Conservation (phyloP, 92 coral and sea anemone genomes). For the Palythoa grandiflora region DNA sequence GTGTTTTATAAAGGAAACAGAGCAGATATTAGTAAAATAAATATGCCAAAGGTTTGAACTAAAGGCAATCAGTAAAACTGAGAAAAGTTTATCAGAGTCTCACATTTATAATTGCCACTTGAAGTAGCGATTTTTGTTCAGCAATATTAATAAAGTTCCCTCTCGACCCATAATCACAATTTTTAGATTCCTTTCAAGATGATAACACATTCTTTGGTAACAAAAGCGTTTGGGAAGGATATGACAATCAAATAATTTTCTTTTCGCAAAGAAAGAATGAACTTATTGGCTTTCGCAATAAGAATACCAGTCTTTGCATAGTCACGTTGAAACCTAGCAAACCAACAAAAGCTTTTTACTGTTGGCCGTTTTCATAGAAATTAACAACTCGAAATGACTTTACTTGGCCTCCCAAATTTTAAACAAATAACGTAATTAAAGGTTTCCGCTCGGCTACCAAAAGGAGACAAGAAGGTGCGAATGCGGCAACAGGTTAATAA, state of each 20-base stretch:
- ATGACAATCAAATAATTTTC: slow-evolving; percentile 6
- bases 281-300: background rate
- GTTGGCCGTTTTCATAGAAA: background rate
- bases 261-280: background rate
- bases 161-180: background rate
- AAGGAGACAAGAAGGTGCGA: slow-evolving; percentile 7
- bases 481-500: background rate
- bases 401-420: background rate
- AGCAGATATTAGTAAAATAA: slow-evolving; percentile 5
- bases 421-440: slow-evolving; percentile 6
- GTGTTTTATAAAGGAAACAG: background rate
- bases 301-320: too few species aligned
- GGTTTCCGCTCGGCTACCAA: background rate
- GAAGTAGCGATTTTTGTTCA: background rate
- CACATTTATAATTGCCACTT: background rate
- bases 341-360: background rate
- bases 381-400: background rate
- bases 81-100: background rate
- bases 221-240: background rate
- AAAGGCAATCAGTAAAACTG: background rate
- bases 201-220: background rate
- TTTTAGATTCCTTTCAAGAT: background rate
- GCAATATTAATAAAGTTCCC: too few species aligned
- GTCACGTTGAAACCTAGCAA: too few species aligned
- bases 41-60: slow-evolving; percentile 32